Base-by-base conservation (phyloP, 2,888 invertebrate genomes). In the Antitype chi region DNA sequence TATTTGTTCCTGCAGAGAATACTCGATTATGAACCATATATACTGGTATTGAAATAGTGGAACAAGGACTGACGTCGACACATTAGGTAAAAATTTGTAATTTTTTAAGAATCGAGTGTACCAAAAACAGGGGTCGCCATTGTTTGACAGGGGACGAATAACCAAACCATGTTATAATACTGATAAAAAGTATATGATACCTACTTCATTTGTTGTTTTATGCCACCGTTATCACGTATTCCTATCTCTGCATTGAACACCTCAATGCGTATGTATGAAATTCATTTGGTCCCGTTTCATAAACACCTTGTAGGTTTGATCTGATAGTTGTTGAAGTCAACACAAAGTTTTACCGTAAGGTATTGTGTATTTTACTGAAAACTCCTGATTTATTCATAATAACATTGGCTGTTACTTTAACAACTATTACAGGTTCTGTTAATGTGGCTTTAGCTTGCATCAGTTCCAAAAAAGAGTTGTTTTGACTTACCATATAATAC, bases 1-100 rank as follows among this genome's bases (percentile, higher is more conserved):
- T 93, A 94, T 94, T 94, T 93, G 92, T 94, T 95, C 93, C 93
- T 92, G 90, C 89, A 90, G 90, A 91, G 91, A 94, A 92, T 93
- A 94, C 90, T 92, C 91, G 94, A 96, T 94, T 96, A 96, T 96
- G 96, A 94, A 92, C 95, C 94, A 95, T 93, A 91, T 91, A 92
- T 94, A 94, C 90, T 91, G 91, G 91, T 93, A 92, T 90, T 95
- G 91, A 95, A 94, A 94, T 94, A 95, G 95, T 95, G 93, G 93
- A 94, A 92, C 92, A 94, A 94, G 94, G 94, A 94, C 94, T 94
- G 94, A 93, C 93, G 93, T 94, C 93, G 90, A 94, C 92, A 95
- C 92, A 94, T 94, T 95, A 96, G 96, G 96, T 96, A 96, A 96
- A 92, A 94, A 92, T 91, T 91, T 84, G 81, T 85, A 86, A 86